Conservation (phyloP, 2,888 invertebrate genomes). For the Plemyria rubiginata region DNA sequence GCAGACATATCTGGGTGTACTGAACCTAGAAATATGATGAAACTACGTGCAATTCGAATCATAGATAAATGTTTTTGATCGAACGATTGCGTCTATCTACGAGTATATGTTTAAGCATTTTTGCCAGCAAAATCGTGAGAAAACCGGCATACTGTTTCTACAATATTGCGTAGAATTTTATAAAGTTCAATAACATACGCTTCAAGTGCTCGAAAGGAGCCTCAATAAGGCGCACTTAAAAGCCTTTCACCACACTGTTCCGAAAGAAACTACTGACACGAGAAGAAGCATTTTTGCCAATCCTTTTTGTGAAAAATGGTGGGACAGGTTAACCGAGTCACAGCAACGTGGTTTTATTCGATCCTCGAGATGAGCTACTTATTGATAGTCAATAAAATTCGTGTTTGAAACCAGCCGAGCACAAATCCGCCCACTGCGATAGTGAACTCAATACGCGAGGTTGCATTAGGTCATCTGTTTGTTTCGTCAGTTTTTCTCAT, state of each 20-base stretch:
- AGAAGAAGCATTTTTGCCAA: too few relatives aligned
- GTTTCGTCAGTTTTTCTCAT: background rate
- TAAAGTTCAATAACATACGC: too few relatives aligned
- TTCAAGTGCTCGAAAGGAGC: too few relatives aligned
- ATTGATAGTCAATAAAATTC: background rate
- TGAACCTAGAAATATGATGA: constrained; percentile 9
- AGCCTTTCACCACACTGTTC: too few relatives aligned
- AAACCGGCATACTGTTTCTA: too few relatives aligned
- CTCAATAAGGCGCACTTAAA: too few relatives aligned
- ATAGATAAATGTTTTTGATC: constrained; percentile 2
- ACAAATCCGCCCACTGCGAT: constrained; percentile 34
- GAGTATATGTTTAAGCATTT: too few relatives aligned
- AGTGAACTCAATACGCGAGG: constrained; percentile 2
- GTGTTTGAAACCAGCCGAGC: constrained; percentile 26
- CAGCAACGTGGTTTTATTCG: background rate
- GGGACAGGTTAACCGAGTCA: too few relatives aligned
- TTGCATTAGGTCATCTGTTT: background rate
- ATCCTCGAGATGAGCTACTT: background rate
- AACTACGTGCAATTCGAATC: constrained; percentile 1
- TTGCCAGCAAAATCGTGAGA: too few relatives aligned
- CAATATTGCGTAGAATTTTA: too few relatives aligned
- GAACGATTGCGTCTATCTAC: background rate
- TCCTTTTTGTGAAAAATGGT: too few relatives aligned
- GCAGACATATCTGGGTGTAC: background rate
- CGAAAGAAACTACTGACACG: too few relatives aligned